phyloP scores from a whole-genome alignment of 2,113 vertebrate species.

The Apistogramma diplotaenia region DNA sequence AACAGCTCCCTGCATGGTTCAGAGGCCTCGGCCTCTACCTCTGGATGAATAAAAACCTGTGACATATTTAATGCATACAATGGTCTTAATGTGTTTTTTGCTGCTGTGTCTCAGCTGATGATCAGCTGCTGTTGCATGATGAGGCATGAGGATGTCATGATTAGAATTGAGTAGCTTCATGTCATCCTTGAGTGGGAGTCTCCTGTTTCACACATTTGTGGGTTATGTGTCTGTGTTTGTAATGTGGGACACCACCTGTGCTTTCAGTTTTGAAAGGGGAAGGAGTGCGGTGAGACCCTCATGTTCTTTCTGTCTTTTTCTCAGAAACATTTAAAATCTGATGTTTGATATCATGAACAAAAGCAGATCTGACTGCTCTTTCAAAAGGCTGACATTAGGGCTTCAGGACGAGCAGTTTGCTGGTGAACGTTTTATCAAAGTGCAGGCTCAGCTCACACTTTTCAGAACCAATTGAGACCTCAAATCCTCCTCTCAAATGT shows the following conservation, averaged over 20 bases:
- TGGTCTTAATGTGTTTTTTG: neutral
- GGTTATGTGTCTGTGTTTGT: conserved; percentile 15
- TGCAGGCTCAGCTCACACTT: neutral
- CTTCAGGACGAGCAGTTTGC: neutral
- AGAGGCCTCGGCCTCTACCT: neutral
- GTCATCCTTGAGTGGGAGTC: conserved; percentile 17
- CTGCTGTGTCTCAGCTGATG: neutral
- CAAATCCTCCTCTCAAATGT: rapidly evolving
- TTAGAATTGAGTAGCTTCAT: neutral
- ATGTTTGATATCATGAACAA: neutral
- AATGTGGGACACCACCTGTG: neutral
- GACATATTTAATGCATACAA: neutral
- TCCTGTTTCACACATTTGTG: conserved; percentile 19
- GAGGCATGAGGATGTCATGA: neutral
- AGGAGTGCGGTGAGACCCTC: neutral
- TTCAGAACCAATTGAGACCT: neutral
- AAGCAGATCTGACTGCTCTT: neutral
- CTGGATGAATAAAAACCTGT: neutral
- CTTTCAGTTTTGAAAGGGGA: neutral
- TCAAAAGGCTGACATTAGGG: neutral
- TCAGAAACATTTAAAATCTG: neutral
- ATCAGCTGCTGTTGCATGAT: neutral
- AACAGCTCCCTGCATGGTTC: neutral
- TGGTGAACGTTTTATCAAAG: neutral
- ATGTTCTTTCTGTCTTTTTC: neutral